Evolutionary conservation across 2,888 invertebrate genomes (phyloP), one percentile per base, ranked within the genome.

Genomic region (Carabus problematicus): DNA sequence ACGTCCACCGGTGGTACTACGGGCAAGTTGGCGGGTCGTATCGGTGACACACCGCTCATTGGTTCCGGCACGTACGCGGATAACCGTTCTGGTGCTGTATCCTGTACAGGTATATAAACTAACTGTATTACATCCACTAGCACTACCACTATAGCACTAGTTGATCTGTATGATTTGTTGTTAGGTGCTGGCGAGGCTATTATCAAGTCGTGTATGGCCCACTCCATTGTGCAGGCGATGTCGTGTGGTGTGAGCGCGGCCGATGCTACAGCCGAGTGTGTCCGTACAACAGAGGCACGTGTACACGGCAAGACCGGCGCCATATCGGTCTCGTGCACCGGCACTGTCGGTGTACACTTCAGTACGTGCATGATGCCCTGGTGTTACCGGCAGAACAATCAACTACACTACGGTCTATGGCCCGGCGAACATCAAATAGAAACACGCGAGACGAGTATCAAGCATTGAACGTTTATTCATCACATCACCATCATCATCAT

Each of bases 161-260:
- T 42, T 8, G 9, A 42, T 42, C 8, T 42, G 42, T 42, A 8
- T 8, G 9, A 42, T 42, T 9, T 42, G 9, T 42, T 8, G 9
- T 42, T 42, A 86, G 92, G 92, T n/a, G 91, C 93, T 78, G 94
- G 94, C 0, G 94, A 95, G 81, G 89, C 91, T 1, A 93, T 95
- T 70, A 85, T 92, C 75, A 89, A 89, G 76, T 90, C 87, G 73
- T 92, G 92, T 79, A 82, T 94, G 41, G 91, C 93, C 0, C 89
- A 90, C 72, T 84, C 86, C 63, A 90, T 94, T 67, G 83, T 91
- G 1, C 85, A 86, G 72, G 81, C 85, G 1, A 90, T 94, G 81
- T 86, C 87, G 75, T 76, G 78, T 77, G 85, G 85, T 8, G 84
- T 86, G 70, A 79, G 84, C 60, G 87, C 92, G 0, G 84, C 87